phyloP scores from a whole-genome alignment of 1,140 invertebrate genomes.

The Saccostrea echinata region DNA sequence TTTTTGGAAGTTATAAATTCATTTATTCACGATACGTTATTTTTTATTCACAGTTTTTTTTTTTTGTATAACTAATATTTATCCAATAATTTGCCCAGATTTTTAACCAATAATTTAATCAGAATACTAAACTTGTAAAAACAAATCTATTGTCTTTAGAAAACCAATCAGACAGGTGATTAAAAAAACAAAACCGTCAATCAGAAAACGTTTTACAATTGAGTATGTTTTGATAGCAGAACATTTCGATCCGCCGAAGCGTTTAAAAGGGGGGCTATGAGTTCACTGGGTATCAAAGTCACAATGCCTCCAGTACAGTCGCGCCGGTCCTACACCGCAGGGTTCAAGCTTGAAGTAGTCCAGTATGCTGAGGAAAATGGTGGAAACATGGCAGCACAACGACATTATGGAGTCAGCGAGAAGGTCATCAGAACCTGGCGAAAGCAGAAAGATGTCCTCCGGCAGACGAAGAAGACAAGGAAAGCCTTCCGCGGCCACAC shows the following conservation, averaged over 20 bases:
- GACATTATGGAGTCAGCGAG: constrained; percentile 40
- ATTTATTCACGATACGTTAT: too few species aligned
- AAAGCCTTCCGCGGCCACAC: background rate
- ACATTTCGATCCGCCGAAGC: background rate
- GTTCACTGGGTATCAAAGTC: background rate
- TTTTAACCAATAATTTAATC: too few species aligned
- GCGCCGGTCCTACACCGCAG: constrained; percentile 42
- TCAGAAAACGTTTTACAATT: background rate
- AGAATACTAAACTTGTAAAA: too few species aligned
- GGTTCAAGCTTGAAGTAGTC: constrained; percentile 48
- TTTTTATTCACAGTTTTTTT: too few species aligned
- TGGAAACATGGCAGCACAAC: constrained; percentile 46
- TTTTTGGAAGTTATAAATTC: too few species aligned
- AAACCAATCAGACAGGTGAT: background rate
- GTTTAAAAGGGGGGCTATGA: background rate
- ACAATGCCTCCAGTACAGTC: constrained; percentile 12
- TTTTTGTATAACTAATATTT: too few species aligned
- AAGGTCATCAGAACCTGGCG: constrained; percentile 37
- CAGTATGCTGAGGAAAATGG: constrained; percentile 41
- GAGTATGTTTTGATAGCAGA: background rate
- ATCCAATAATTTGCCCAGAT: too few species aligned
- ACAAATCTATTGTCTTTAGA: too few species aligned
- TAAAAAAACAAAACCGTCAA: background rate
- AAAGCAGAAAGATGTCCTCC: constrained; percentile 36
- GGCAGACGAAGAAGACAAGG: constrained; percentile 37